Conservation (phyloP, 2,113 vertebrate genomes). For the Orthonyx spaldingii region DNA sequence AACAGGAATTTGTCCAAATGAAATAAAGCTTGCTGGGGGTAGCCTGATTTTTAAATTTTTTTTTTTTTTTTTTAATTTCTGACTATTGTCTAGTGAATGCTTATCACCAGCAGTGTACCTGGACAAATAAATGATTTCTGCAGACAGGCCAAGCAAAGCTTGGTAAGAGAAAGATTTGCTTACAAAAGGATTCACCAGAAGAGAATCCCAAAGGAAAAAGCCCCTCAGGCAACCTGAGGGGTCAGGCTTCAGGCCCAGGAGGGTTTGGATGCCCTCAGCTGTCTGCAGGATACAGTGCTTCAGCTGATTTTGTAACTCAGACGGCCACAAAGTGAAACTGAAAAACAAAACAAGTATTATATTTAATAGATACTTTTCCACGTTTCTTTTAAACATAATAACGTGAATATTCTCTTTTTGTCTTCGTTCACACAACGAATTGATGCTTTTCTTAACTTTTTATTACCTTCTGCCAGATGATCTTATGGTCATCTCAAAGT, state of each 20-base stretch:
- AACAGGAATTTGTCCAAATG: neutral
- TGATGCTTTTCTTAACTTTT: neutral
- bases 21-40: neutral
- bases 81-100: neutral
- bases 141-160: neutral
- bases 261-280: neutral
- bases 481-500: neutral
- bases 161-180: neutral
- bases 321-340: neutral
- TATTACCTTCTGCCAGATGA: neutral
- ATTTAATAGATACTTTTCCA: neutral
- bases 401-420: neutral
- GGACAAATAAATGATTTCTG: neutral
- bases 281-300: neutral
- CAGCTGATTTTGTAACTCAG: neutral
- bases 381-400: neutral
- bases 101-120: neutral
- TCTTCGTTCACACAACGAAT: neutral
- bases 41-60: neutral
- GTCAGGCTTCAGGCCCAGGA: neutral
- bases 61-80: neutral
- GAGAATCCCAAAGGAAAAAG: neutral
- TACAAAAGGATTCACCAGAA: fast-evolving
- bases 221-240: too few species aligned
- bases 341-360: neutral